These are phyloP conservation scores for Macrochelys suwanniensis DNA, from an alignment of 2,797 vertebrate genomes.

Conservation along the genomic window DNA sequence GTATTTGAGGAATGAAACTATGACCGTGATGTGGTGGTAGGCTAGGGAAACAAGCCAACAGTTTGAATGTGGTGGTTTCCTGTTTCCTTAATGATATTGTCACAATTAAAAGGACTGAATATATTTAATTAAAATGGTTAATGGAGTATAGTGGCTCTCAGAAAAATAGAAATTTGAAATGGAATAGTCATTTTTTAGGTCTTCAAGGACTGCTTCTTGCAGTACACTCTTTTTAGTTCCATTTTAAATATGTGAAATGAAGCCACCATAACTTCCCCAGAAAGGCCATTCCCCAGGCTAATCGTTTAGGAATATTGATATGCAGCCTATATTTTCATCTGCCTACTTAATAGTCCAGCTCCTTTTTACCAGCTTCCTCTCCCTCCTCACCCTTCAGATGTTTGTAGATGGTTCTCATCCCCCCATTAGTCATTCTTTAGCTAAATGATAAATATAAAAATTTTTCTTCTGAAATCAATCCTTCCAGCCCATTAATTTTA, in stretches of 20 bases:
- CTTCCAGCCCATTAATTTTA: not conserved
- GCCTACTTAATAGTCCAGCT: not conserved
- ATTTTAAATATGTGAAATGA: not conserved
- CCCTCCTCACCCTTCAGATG: rapidly evolving
- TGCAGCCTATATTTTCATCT: not conserved
- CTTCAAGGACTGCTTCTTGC: too few species aligned
- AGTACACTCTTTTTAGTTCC: not conserved
- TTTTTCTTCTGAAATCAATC: not conserved
- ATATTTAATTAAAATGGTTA: not conserved
- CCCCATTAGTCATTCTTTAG: rapidly evolving
- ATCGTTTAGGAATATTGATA: not conserved
- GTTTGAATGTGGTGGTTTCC: too few species aligned
- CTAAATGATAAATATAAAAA: not conserved
- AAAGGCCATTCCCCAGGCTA: not conserved
- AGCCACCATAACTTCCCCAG: not conserved
- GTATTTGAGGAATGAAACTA: too few species aligned
- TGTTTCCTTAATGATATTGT: too few species aligned
- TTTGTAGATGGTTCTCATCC: rapidly evolving
- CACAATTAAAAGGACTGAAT: too few species aligned
- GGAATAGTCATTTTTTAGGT: not conserved
- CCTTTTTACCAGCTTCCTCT: not conserved
- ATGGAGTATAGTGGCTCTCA: not conserved
- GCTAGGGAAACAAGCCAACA: too few species aligned
- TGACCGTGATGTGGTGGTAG: too few species aligned
- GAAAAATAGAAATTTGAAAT: not conserved